These are phyloP conservation scores for Ostrea denselamellosa DNA, from an alignment of 1,140 invertebrate species.

Conservation along the genomic window DNA sequence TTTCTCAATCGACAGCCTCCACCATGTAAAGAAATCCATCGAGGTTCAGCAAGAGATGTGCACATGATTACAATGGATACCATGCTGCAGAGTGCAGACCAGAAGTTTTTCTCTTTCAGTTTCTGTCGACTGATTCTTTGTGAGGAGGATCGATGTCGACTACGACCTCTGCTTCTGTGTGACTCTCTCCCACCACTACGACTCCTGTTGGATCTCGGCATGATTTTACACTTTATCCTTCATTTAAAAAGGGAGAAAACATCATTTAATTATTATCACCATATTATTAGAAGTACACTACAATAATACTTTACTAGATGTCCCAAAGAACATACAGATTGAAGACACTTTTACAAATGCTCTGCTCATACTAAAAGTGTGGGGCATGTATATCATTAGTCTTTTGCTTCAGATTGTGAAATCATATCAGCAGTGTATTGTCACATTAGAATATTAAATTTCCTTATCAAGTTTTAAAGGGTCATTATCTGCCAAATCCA, in stretches of 20 bases:
- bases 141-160: conserved; percentile 55
- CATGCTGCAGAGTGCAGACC: conserved; percentile 74
- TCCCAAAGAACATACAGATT: too few species aligned
- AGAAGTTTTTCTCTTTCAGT: conserved; percentile 73
- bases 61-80: conserved; percentile 73
- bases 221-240: neutral
- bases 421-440: too few species aligned
- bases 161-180: conserved; percentile 60
- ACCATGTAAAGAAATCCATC: conserved; percentile 69
- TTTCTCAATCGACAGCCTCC: conserved; percentile 59
- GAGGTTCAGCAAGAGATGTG: conserved; percentile 72
- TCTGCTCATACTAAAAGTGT: too few species aligned
- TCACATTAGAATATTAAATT: too few species aligned
- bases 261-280: too few species aligned
- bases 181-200: conserved; percentile 63
- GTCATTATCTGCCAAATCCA: too few species aligned
- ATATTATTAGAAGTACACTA: too few species aligned
- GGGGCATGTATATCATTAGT: too few species aligned
- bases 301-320: too few species aligned
- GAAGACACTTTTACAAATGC: too few species aligned
- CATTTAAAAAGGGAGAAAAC: neutral
- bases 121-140: conserved; percentile 64
- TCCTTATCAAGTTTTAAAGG: too few species aligned
- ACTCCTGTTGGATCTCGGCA: conserved; percentile 59
- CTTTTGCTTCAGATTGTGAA: too few species aligned